Percentiles rank a stretch among this genome's conserved stretches.
Conservation (phyloP, 2,888 invertebrate genomes). For the Anaspis maculata region DNA sequence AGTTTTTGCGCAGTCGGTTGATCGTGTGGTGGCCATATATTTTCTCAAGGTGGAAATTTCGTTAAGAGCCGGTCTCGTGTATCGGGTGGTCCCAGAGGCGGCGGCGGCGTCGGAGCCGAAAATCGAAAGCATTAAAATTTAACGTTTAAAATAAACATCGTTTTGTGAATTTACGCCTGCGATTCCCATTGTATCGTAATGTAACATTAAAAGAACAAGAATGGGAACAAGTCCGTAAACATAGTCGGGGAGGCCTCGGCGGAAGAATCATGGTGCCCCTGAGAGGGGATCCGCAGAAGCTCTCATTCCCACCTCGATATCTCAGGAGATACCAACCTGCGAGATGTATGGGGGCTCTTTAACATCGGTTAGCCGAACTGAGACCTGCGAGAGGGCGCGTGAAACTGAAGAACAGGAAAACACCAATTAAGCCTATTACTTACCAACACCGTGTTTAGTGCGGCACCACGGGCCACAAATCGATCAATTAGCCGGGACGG, state of each 20-base stretch:
- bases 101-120: conserved; percentile 12
- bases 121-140: conserved; percentile 26
- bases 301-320: conserved; percentile 38
- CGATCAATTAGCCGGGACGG: conserved; percentile 5
- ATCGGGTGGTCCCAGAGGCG: too few relatives aligned
- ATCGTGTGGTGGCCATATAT: too few relatives aligned
- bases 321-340: conserved; percentile 34
- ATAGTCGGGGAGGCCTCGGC: conserved; percentile 35
- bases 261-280: conserved; percentile 42
- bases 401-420: conserved; percentile 28
- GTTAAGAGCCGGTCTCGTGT: too few relatives aligned
- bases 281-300: conserved; percentile 37
- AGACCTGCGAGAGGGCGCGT: conserved; percentile 1
- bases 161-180: conserved; percentile 32
- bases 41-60: too few relatives aligned
- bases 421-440: conserved; percentile 34
- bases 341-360: conserved; percentile 41
- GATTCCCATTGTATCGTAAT: conserved; percentile 40
- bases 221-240: conserved; percentile 40
- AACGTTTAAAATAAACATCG: conserved; percentile 38
- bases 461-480: conserved; percentile 1
- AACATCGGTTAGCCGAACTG: conserved; percentile 37
- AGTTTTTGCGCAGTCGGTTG: too few relatives aligned
- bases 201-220: conserved; percentile 42
- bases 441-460: conserved; percentile 3